Conservation (phyloP, 2,113 vertebrate species). For the Cercocebus atys region DNA sequence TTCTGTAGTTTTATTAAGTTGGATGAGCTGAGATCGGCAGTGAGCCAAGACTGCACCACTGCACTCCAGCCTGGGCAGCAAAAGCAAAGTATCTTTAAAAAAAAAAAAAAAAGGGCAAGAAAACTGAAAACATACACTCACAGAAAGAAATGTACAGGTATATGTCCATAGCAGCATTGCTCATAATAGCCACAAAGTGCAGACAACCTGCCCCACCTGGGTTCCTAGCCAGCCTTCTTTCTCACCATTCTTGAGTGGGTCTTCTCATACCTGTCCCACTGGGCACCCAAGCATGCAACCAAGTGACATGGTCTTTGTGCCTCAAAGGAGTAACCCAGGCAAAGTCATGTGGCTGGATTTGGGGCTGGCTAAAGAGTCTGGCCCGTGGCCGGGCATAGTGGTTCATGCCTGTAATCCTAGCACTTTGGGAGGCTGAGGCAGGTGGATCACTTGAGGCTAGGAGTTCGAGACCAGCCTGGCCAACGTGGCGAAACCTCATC, state of each 20-base stretch:
- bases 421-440: too few relatives aligned
- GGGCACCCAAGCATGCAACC: background rate
- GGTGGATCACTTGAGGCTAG: too few relatives aligned
- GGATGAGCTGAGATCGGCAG: too few relatives aligned
- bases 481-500: too few relatives aligned
- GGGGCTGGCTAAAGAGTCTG: background rate
- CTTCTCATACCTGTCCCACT: background rate
- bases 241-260: background rate
- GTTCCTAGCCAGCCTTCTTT: background rate
- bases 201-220: background rate
- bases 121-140: background rate
- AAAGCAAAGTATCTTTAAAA: too few relatives aligned
- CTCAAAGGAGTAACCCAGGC: background rate
- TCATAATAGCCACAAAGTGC: background rate
- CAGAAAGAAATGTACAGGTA: background rate
- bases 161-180: background rate
- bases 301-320: background rate
- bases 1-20: too few relatives aligned
- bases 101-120: background rate
- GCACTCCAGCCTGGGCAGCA: too few relatives aligned
- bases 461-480: too few relatives aligned
- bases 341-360: background rate
- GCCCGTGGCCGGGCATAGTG: too few relatives aligned
- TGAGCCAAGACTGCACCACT: too few relatives aligned
- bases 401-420: too few relatives aligned